These are phyloP conservation scores for Bufo gargarizans DNA, from an alignment of 2,113 vertebrate genomes.

Conservation along the genomic window DNA sequence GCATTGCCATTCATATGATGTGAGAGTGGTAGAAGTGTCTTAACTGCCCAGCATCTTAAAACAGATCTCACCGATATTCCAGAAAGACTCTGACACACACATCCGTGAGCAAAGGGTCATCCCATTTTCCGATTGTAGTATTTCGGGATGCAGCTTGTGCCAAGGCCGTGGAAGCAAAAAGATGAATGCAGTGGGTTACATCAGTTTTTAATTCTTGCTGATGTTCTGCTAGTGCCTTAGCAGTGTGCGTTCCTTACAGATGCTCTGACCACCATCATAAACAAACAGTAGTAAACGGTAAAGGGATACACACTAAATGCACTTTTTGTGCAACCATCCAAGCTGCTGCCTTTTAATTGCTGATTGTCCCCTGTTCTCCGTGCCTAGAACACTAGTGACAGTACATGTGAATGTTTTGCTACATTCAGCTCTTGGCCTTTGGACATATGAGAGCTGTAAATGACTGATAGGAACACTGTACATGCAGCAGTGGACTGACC, in stretches of 20 bases:
- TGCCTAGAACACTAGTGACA: slow-evolving; percentile 52
- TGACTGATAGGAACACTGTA: slow-evolving; percentile 6
- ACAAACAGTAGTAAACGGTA: neutral
- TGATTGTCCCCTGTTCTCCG: slow-evolving; percentile 40
- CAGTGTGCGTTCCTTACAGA: slow-evolving; percentile 37
- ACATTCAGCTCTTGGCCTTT: neutral
- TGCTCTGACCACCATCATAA: slow-evolving; percentile 31
- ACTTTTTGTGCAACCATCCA: slow-evolving; percentile 37
- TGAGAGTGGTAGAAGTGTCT: neutral
- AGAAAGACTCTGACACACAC: neutral
- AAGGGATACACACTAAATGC: slow-evolving; percentile 9
- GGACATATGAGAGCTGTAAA: neutral
- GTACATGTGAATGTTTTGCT: slow-evolving; percentile 43
- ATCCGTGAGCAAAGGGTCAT: slow-evolving; percentile 30
- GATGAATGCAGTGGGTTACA: neutral
- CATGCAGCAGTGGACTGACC: slow-evolving; percentile 16
- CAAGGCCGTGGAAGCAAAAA: slow-evolving; percentile 4
- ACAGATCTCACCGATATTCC: neutral
- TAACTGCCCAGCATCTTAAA: neutral
- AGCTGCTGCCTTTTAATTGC: slow-evolving; percentile 44
- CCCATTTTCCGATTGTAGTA: slow-evolving; percentile 10
- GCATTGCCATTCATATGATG: neutral
- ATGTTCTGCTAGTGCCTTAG: slow-evolving; percentile 53
- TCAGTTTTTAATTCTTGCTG: neutral
- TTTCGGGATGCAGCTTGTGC: slow-evolving; percentile 33